Base-by-base conservation (phyloP, 2,888 invertebrate genomes). In the Tineola bisselliella region DNA sequence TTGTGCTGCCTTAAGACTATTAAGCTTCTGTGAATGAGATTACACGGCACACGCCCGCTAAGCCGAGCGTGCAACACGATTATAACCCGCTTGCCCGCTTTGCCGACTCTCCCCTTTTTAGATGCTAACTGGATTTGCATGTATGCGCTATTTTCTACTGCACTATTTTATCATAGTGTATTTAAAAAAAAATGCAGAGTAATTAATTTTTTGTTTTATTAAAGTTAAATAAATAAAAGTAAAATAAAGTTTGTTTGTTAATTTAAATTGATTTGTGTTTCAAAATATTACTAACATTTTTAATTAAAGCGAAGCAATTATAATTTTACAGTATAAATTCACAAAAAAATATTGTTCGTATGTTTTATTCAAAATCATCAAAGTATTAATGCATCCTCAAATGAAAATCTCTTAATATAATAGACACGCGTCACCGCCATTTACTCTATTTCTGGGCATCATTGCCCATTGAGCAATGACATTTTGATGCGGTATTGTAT, bases 1-100 rank as follows among this genome's bases (percentile, higher is more conserved):
- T 84, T 83, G 82, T 82, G 68, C 73, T 25, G 77, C 74, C 75
- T 75, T 83, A 84, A 84, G 82, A 79, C 80, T 75, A 82, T 86
- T 86, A 86, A 70, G 67, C 33, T 30, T 33, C 58, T 25, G 52
- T 75, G 74, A 84, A 84, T 76, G 70, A 77, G 84, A 83, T 83
- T 82, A 83, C 68, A 73, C 75, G 76, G 74, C 68, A 71, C 72
- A 72, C 79, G 81, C 78, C 74, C 73, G 79, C 81, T 78, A 81
- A 57, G 69, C 76, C 78, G 74, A 74, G 74, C 80, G 78, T 65
- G 68, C 70, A 74, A 83, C 75, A 76, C 73, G 81, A 81, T 84
- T 83, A 79, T 68, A 64, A 69, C 69, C 64, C 69, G 68, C 68
- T 67, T 63, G 65, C 67, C 66, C 66, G 62, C 65, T 62, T 63